Conservation (phyloP, 2,797 vertebrate species). For the Spondyliosoma cantharus region DNA sequence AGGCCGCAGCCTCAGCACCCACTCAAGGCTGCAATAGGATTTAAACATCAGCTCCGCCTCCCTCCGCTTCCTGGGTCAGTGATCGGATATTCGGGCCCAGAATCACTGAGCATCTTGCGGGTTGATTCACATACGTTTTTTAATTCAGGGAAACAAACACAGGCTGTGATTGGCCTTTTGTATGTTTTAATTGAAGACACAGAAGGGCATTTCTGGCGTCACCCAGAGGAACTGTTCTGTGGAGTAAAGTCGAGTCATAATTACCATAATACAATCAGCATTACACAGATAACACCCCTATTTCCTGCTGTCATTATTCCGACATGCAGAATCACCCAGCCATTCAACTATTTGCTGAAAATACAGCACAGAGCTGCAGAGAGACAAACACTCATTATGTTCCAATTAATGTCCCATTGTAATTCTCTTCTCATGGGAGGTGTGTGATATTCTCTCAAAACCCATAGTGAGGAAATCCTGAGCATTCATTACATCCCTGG, state of each 20-base stretch:
- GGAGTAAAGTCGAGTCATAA: conserved; percentile 66
- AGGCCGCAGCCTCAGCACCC: conserved; percentile 69
- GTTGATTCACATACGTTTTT: conserved; percentile 63
- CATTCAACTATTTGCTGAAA: conserved; percentile 70
- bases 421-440: conserved; percentile 74
- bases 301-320: conserved; percentile 70
- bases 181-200: conserved; percentile 63
- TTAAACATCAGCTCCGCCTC: conserved; percentile 66
- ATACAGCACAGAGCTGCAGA: conserved; percentile 51
- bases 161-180: conserved; percentile 30
- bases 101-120: conserved; percentile 52
- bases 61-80: conserved; percentile 40
- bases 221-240: conserved; percentile 57
- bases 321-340: conserved; percentile 70
- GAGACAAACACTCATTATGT: conserved; percentile 81
- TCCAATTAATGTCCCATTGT: conserved; percentile 80
- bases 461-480: conserved; percentile 62
- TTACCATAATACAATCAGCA: conserved; percentile 74
- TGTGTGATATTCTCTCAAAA: conserved; percentile 67
- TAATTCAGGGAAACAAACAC: conserved; percentile 33
- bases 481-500: conserved; percentile 73
- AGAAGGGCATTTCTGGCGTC: conserved; percentile 48
- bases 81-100: conserved; percentile 74
- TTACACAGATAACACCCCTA: conserved; percentile 72
- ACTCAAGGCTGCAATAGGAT: conserved; percentile 78